Base-by-base conservation (phyloP, 2,113 vertebrate species). In the Aix galericulata region DNA sequence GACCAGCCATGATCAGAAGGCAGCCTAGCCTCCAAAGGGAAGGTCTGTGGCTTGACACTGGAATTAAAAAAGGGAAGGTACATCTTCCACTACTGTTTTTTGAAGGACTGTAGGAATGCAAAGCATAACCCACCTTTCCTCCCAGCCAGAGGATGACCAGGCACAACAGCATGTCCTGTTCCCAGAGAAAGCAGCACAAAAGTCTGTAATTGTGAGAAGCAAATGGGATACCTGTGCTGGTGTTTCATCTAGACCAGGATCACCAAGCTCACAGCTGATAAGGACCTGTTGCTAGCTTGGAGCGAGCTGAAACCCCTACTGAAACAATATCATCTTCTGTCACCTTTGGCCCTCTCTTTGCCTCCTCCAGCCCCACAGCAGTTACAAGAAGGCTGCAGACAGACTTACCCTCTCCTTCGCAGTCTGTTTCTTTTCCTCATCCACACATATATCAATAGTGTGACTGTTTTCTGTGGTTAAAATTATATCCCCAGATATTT, bases 401-500 rank as follows among this genome's bases (percentile, higher is more conserved):
- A 27, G 14, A 34, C 7, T 34, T 71, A 20, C 38, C 17, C 42
- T 64, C 40, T 74, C 58, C 44, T 83, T 80, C 59, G n/a, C 46
- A 27, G 27, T 27, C 62, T 9, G 8, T 59, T 94, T 89, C 59
- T 59, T 27, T 74, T 87, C 58, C 76, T 73, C 50, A 46, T 48
- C 66, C 48, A 40, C 25, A 50, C n/a, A n/a, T 12, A 3, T 36
- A 60, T 78, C 68, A 73, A 53, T 56, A 46, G 40, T 22, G 42
- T 16, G 8, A 89, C 50, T 88, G 7, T 48, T 84, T 91, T 76
- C 53, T 59, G 22, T 53, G 48, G 52, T 66, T 88, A 82, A 89
- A 88, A 81, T 93, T 36, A 55, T 82, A 86, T 53, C 36, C 64
- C 36, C n/a, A 81, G 80, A 91, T 23, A 55, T 77, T 95, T 69